A percentile compares a stretch with the other conserved stretches of the same genome.
These are phyloP conservation scores for Phrynocephalus forsythii DNA, from an alignment of 2,797 vertebrate species.

Conservation along the genomic window DNA sequence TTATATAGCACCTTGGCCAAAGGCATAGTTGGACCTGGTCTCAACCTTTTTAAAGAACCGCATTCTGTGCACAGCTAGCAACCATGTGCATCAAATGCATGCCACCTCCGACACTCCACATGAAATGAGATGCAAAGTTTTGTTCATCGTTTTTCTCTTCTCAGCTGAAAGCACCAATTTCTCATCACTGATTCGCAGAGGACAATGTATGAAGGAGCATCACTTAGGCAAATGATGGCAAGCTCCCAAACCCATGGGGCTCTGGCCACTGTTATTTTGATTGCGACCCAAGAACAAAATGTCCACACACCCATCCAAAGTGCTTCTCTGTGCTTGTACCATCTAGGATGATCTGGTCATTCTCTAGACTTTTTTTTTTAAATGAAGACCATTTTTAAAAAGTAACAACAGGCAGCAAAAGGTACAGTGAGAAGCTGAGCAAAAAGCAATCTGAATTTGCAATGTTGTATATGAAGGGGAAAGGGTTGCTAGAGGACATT, in stretches of 20 bases:
- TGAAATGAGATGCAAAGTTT: neutral
- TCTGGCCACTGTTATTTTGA: constrained; percentile 36
- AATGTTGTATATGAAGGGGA: neutral
- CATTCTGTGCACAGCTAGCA: neutral
- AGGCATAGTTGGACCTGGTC: neutral
- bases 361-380: neutral
- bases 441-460: neutral
- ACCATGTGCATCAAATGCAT: neutral
- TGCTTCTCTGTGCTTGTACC: neutral
- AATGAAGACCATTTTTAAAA: neutral
- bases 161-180: neutral
- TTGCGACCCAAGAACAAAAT: constrained; percentile 34
- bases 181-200: neutral
- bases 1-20: neutral
- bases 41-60: neutral
- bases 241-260: constrained; percentile 33
- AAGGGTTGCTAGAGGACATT: neutral
- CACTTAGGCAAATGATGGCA: constrained; percentile 47
- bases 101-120: neutral
- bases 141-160: neutral
- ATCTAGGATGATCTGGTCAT: neutral
- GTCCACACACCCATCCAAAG: constrained; percentile 24
- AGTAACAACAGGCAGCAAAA: neutral
- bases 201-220: neutral
- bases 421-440: neutral